Evolutionary conservation across 1,140 invertebrate genomes (phyloP).

Genomic region (Aleiodes sp.): DNA sequence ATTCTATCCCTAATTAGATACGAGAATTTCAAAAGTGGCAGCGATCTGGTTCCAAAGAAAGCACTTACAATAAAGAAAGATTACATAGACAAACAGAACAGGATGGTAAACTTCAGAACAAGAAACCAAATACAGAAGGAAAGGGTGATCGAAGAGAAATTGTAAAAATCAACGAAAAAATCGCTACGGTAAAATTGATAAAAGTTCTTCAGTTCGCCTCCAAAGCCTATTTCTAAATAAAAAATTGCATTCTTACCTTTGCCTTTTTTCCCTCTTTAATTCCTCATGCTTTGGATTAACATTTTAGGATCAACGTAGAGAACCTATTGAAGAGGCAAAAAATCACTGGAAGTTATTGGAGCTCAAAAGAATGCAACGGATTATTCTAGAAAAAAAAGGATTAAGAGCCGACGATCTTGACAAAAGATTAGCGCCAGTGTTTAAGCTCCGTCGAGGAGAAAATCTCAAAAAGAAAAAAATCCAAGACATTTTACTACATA

Average conservation of each 20-base stretch:
- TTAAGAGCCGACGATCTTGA: constrained; percentile 62
- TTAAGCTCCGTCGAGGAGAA: constrained; percentile 58
- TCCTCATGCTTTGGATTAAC: constrained; percentile 7
- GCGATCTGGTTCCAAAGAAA: constrained; percentile 38
- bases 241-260: not conserved
- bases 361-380: constrained; percentile 61
- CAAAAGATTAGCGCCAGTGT: constrained; percentile 56
- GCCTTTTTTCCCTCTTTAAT: constrained; percentile 1
- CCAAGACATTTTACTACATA: constrained; percentile 40
- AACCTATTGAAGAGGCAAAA: constrained; percentile 55
- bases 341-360: constrained; percentile 58
- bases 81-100: constrained; percentile 35
- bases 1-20: constrained; percentile 40
- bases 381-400: constrained; percentile 63
- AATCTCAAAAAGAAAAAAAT: constrained; percentile 55
- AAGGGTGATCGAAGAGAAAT: constrained; percentile 35
- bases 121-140: constrained; percentile 35
- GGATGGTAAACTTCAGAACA: constrained; percentile 29
- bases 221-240: too few relatives aligned
- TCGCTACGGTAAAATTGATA: not conserved
- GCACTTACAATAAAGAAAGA: constrained; percentile 28
- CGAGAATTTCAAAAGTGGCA: constrained; percentile 43
- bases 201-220: not conserved
- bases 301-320: constrained; percentile 44
- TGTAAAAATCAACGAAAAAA: constrained; percentile 25